phyloP scores from a whole-genome alignment of 2,888 invertebrate species.

The Drosophila picticornis region DNA sequence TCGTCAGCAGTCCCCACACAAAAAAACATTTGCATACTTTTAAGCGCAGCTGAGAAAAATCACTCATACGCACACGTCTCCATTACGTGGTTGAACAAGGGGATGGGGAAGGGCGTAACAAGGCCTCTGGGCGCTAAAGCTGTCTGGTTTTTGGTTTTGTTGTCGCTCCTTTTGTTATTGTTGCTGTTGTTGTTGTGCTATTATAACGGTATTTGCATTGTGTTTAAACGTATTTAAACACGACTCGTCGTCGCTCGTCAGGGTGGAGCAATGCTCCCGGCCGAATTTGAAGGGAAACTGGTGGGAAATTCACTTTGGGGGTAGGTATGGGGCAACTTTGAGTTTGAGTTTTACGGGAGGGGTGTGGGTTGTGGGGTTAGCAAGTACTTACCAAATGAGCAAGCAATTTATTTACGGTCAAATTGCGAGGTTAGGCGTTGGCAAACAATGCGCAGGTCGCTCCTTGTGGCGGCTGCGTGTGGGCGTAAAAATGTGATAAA shows the following conservation, averaged over 20 bases:
- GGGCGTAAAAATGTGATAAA: slow-evolving; percentile 82
- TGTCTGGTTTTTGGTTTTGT: slow-evolving; percentile 65
- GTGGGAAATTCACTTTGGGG: slow-evolving; percentile 70
- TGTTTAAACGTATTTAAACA: slow-evolving; percentile 82
- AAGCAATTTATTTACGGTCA: slow-evolving; percentile 84
- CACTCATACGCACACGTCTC: slow-evolving; percentile 79
- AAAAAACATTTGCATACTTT: slow-evolving; percentile 83
- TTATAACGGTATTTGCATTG: slow-evolving; percentile 84
- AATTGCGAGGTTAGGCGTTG: slow-evolving; percentile 77
- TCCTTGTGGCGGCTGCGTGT: slow-evolving; percentile 49
- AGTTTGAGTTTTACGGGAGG: slow-evolving; percentile 6
- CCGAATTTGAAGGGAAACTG: slow-evolving; percentile 58
- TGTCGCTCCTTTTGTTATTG: slow-evolving; percentile 63
- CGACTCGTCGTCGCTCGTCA: slow-evolving; percentile 43
- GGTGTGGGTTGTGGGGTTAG: slow-evolving; percentile 44
- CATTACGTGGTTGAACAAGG: slow-evolving; percentile 40
- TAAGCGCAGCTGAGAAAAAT: slow-evolving; percentile 77
- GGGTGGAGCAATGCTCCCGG: slow-evolving; percentile 42
- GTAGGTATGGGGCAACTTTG: slow-evolving; percentile 5
- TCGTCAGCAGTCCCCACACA: slow-evolving; percentile 14
- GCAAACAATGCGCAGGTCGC: slow-evolving; percentile 70
- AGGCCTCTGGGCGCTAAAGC: slow-evolving; percentile 64
- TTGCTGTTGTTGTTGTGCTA: slow-evolving; percentile 69
- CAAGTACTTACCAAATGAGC: slow-evolving; percentile 82
- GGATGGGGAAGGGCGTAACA: slow-evolving; percentile 56